Conservation (phyloP, 2,888 invertebrate species). For the Lasioglossum zephyrum region DNA sequence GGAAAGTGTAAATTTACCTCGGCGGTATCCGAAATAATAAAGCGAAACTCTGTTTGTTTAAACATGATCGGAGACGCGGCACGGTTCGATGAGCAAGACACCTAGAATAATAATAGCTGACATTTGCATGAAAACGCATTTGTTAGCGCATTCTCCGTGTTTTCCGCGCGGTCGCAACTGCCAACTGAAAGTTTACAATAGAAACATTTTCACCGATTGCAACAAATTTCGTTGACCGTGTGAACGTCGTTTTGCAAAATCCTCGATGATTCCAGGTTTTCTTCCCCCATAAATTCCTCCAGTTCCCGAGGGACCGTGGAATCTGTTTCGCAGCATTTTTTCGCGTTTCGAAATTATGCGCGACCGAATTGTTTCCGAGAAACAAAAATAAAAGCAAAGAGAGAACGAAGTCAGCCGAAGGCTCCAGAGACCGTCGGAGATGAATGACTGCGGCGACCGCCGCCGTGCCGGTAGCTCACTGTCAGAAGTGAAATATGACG, state of each 20-base stretch:
- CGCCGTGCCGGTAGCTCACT: slow-evolving; percentile 5
- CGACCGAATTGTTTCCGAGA: neutral
- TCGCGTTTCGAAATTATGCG: neutral
- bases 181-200: neutral
- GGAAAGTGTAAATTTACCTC: neutral
- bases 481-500: slow-evolving; percentile 15
- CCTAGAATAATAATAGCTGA: neutral
- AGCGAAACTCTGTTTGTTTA: neutral
- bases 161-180: neutral
- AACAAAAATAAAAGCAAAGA: neutral
- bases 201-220: neutral
- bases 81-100: neutral
- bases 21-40: neutral
- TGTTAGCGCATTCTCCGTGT: neutral
- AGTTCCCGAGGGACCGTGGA: neutral
- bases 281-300: neutral
- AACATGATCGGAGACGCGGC: neutral
- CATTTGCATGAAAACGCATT: neutral
- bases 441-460: slow-evolving; percentile 6
- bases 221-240: neutral
- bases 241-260: neutral
- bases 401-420: neutral
- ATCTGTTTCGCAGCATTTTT: neutral
- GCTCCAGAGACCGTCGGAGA: neutral
- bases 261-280: neutral